phyloP scores from a whole-genome alignment of 2,797 vertebrate genomes.

The Sphenodon punctatus region DNA sequence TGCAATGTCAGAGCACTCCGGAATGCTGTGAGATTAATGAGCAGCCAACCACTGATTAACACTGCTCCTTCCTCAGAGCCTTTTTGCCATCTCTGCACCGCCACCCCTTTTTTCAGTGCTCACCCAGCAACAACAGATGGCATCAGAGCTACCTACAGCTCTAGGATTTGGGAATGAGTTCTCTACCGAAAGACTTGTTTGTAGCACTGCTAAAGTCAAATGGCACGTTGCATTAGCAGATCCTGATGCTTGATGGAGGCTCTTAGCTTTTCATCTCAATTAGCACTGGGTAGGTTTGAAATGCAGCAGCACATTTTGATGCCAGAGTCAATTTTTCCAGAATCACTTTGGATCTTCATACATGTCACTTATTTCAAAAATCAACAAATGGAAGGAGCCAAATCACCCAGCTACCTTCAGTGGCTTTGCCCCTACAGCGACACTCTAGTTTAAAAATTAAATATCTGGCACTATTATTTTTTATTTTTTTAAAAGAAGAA shows the following conservation, averaged over 20 bases:
- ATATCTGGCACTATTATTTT: background rate
- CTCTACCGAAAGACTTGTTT: background rate
- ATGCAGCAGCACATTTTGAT: background rate
- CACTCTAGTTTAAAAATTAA: slow-evolving; percentile 16
- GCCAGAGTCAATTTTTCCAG: background rate
- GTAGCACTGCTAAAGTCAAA: background rate
- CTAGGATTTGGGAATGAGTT: background rate
- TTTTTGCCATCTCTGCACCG: no score
- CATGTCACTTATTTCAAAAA: background rate
- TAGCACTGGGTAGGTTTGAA: background rate
- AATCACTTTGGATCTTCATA: background rate
- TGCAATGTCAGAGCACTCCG: no score
- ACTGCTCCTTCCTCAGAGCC: no score
- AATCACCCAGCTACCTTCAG: background rate
- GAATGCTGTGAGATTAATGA: no score
- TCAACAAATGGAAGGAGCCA: slow-evolving; percentile 6
- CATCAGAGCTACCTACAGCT: background rate
- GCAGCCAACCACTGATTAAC: no score
- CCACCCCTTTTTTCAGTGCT: no score
- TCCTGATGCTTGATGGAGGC: background rate
- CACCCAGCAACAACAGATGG: background rate
- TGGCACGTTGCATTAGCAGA: background rate
- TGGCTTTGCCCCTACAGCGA: background rate
- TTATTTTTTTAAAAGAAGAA: slow-evolving; percentile 9
- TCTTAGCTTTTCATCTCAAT: background rate